These are phyloP conservation scores for Exephanes ischioxanthus DNA, from an alignment of 2,888 invertebrate species.

Conservation along the genomic window DNA sequence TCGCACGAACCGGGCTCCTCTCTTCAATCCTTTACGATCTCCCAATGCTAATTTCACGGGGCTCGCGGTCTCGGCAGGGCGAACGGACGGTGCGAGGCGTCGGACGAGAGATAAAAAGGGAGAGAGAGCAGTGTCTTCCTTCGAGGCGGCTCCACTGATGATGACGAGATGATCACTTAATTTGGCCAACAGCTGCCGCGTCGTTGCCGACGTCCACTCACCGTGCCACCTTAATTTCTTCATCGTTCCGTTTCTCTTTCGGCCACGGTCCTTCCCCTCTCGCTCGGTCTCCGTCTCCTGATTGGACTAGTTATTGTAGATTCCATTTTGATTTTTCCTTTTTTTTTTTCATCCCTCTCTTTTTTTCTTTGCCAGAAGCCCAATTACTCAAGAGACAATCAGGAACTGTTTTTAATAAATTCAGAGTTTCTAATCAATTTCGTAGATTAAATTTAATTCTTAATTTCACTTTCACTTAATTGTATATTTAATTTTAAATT, in stretches of 20 bases:
- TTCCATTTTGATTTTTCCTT: constrained; percentile 15
- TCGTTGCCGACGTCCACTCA: constrained; percentile 71
- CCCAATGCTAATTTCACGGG: constrained; percentile 84
- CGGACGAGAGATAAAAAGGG: constrained; percentile 41
- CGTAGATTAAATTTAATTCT: neutral
- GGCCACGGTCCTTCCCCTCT: constrained; percentile 65
- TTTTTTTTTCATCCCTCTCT: neutral
- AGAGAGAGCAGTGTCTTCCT: constrained; percentile 67
- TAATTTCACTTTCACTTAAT: neutral
- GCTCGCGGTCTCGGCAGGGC: constrained; percentile 75
- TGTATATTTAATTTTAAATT: neutral
- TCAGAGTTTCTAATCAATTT: no score
- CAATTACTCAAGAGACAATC: constrained; percentile 18
- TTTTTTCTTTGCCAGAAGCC: neutral
- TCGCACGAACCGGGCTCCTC: constrained; percentile 66
- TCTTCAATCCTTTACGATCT: constrained; percentile 81
- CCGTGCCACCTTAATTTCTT: constrained; percentile 68
- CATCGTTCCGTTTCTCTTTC: constrained; percentile 67
- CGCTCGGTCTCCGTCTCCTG: constrained; percentile 58
- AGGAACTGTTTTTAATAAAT: neutral
- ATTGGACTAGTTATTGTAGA: constrained; percentile 20
- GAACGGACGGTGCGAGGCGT: constrained; percentile 44
- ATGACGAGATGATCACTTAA: constrained; percentile 85
- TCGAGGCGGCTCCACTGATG: constrained; percentile 83
- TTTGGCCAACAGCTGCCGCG: constrained; percentile 85